These are phyloP conservation scores for Trinectes maculatus DNA, from an alignment of 2,113 vertebrate species.

Conservation along the genomic window DNA sequence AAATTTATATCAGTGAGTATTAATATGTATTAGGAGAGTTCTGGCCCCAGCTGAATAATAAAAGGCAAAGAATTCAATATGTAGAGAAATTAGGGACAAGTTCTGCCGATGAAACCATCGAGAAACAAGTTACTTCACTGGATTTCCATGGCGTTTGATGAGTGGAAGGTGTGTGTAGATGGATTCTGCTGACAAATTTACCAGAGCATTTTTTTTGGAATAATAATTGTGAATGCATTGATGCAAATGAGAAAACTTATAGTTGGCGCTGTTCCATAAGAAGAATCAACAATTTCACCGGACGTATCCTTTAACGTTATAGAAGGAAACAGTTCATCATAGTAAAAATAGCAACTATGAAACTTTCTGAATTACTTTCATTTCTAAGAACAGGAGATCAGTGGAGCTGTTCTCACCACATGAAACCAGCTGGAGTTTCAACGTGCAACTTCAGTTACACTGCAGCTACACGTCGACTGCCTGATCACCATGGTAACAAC, in stretches of 20 bases:
- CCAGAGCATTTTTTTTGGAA: too few species aligned
- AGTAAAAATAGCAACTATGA: too few species aligned
- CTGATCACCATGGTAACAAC: constrained; percentile 19
- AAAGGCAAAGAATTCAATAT: background rate
- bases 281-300: too few species aligned
- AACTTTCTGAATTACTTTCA: too few species aligned
- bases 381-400: too few species aligned
- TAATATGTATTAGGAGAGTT: constrained; percentile 6
- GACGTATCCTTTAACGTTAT: too few species aligned
- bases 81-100: background rate
- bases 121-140: constrained; percentile 15
- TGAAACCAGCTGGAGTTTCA: constrained; percentile 6
- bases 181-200: background rate
- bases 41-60: constrained; percentile 20
- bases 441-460: constrained; percentile 17
- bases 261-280: too few species aligned
- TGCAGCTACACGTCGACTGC: constrained; percentile 11
- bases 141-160: background rate
- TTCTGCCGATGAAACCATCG: background rate
- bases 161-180: too few species aligned
- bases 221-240: too few species aligned
- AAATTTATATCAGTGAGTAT: background rate
- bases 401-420: too few species aligned
- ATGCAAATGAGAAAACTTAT: too few species aligned
- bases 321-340: too few species aligned